Evolutionary conservation across 2,113 vertebrate species (phyloP).

Genomic region (Paracanthobrama guichenoti): DNA sequence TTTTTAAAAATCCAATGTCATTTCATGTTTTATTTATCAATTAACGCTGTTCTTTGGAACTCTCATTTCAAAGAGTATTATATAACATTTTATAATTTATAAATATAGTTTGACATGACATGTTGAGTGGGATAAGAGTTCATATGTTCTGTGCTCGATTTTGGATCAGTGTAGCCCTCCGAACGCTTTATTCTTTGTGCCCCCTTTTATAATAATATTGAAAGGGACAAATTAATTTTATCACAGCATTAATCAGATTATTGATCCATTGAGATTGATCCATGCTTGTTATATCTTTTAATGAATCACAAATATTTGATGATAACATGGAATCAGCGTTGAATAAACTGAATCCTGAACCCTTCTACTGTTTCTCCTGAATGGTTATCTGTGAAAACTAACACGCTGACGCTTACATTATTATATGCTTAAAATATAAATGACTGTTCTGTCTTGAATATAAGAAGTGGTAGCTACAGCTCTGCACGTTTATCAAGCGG

Average conservation of each 20-base stretch:
- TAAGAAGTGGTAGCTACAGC: background rate
- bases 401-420: background rate
- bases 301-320: background rate
- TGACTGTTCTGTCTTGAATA: background rate
- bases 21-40: background rate
- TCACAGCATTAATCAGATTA: background rate
- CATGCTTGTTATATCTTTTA: background rate
- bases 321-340: background rate
- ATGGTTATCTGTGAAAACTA: background rate
- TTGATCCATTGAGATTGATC: background rate
- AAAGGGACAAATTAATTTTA: background rate
- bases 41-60: background rate
- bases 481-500: background rate
- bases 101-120: too few relatives aligned
- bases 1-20: background rate
- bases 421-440: background rate
- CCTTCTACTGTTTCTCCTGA: background rate
- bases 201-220: background rate
- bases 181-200: background rate
- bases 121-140: background rate
- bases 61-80: background rate
- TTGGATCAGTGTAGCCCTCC: background rate
- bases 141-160: background rate
- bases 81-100: conserved; percentile 1
- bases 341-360: background rate